Evolutionary conservation across 2,888 invertebrate genomes (phyloP), one percentile per base, ranked within the genome.

Genomic region (Plagodis dolabraria): DNA sequence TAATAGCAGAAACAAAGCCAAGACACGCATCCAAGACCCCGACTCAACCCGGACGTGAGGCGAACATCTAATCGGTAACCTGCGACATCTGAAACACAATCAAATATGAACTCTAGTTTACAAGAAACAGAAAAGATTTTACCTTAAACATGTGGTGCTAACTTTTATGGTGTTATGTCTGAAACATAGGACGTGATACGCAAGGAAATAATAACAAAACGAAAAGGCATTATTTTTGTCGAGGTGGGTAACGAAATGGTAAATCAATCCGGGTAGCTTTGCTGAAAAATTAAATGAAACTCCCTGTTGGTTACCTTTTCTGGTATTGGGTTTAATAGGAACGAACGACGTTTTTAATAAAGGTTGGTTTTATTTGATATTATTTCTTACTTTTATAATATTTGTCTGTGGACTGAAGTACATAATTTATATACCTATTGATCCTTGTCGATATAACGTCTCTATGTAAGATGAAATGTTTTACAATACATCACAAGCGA

Each of bases 131-230:
- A 68, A 70, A 35, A 38, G 10, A 12, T 46, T 52, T 38, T 43
- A 62, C 66, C 53, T 47, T 61, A 50, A 46, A 52, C 5, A 52
- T 52, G 8, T 6, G 6, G 8, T 33, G 43, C 47, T 48, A 56
- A 68, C 55, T 66, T 74, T 72, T 77, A 78, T 69, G 70, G 75
- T 72, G 68, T 68, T 76, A 71, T 69, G 68, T 71, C 76, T 77
- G 76, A 77, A 80, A 81, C 79, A 81, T 76, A 71, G 78, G 72
- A 88, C 86, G 89, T 84, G 85, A 85, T 79, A 79, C 78, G 84
- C 79, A 84, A 80, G 70, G 73, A 78, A 77, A 80, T 76, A 79
- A 80, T 80, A 80, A 80, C 79, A 78, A 72, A 77, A 76, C 71
- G 72, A 71, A 72, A 74, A 73, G 73, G 70, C 74, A 72, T 72